These are phyloP conservation scores for Drosophila borborema DNA, from an alignment of 2,888 invertebrate species.

Conservation along the genomic window DNA sequence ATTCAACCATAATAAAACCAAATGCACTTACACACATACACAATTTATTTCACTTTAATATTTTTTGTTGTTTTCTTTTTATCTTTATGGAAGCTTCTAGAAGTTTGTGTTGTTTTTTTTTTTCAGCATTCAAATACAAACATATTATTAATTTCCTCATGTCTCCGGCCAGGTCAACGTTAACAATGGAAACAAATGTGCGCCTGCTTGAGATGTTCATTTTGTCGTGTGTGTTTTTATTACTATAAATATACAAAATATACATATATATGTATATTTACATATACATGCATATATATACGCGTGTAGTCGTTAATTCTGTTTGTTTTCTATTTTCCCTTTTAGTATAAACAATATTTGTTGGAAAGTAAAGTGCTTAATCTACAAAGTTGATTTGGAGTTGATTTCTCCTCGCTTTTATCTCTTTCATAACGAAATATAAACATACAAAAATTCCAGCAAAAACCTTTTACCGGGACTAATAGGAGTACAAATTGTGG, in stretches of 20 bases:
- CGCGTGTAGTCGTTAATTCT: conserved; percentile 37
- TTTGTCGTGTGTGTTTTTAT: conserved; percentile 31
- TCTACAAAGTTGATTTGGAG: conserved; percentile 30
- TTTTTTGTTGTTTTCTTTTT: neutral
- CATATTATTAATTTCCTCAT: conserved; percentile 14
- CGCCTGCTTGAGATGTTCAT: conserved; percentile 17
- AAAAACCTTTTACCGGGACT: conserved; percentile 32
- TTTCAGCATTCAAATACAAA: conserved; percentile 1
- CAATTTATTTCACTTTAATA: conserved; percentile 25
- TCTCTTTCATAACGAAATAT: conserved; percentile 26
- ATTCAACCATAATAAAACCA: neutral
- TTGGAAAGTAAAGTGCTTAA: conserved; percentile 45
- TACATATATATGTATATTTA: conserved; percentile 41
- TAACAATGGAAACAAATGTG: conserved; percentile 35
- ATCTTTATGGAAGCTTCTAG: conserved; percentile 3
- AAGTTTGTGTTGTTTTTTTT: conserved; percentile 9
- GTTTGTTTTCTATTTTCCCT: neutral
- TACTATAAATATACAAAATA: conserved; percentile 60
- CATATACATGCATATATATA: conserved; percentile 12
- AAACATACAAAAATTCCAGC: conserved; percentile 52
- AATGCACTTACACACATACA: conserved; percentile 13
- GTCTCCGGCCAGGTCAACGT: conserved; percentile 19
- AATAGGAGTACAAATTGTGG: conserved; percentile 28
- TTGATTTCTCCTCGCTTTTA: neutral
- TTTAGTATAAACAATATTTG: conserved; percentile 37